Evolutionary conservation across 2,888 invertebrate species (phyloP), one percentile per base, ranked within the genome.

Genomic region (Phyto melanocephala): DNA sequence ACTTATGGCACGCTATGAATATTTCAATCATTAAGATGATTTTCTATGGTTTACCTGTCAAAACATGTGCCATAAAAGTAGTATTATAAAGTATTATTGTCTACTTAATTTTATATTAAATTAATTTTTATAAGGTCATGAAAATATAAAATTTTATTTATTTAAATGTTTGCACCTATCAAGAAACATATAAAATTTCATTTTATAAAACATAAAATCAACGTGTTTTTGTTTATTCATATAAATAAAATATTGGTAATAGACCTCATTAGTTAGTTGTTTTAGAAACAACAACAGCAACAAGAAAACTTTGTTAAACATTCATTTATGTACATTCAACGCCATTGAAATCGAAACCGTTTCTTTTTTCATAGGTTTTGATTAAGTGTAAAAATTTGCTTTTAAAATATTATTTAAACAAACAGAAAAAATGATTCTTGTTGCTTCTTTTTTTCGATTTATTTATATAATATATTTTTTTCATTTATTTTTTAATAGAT

Each of bases 1-100:
- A 71, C 28, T 60, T 52, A 82, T 70, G 40, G 63, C 81, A 82
- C 60, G 75, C 60, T 52, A 75, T 70, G 28, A 54, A 22, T 54
- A 45, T 15, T 28, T 28, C 6, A 28, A 28, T 45, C 5, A 22
- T 35, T n/a, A 15, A 62, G 17, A 11, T 37, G 70, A 65, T 20
- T 11, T 10, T 50, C 17, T n/a, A 17, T 17, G 17, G 10, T 22
- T 20, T 56, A 54, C 71, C 63, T 77, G 24, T 54, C 62, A 54
- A 78, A 77, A 65, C 71, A 65, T 79, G 71, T 72, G 65, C 56
- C 40, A 56, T 28, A 71, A 52, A 15, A 33, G 52, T 56, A 42
- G n/a, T n/a, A n/a, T n/a, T n/a, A n/a, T 76, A 15, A 50, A 68
- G 17, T 47, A 75, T 28, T 47, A 20, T 45, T 17, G 17, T 20